Evolutionary conservation across 2,888 invertebrate genomes (phyloP).

Genomic region (Amiota minor): DNA sequence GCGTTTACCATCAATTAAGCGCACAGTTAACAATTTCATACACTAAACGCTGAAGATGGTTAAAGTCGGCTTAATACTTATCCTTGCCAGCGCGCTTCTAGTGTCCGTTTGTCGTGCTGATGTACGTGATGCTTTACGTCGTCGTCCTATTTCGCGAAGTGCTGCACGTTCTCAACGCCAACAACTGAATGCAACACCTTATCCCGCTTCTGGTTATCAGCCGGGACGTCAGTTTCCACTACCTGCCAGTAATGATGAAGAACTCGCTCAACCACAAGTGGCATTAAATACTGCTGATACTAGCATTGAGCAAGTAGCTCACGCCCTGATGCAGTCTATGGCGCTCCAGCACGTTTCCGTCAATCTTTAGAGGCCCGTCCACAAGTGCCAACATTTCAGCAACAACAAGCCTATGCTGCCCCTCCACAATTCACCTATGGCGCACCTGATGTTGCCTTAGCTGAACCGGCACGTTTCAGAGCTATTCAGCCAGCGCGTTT

Average conservation of each 20-base stretch:
- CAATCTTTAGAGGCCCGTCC: neutral
- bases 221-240: slow-evolving; percentile 55
- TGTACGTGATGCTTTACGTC: slow-evolving; percentile 34
- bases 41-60: slow-evolving; percentile 2
- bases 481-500: slow-evolving; percentile 47
- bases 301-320: slow-evolving; percentile 40
- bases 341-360: slow-evolving; percentile 43
- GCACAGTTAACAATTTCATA: slow-evolving; percentile 29
- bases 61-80: neutral
- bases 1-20: neutral
- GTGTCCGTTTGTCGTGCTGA: slow-evolving; percentile 35
- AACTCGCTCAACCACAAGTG: slow-evolving; percentile 27
- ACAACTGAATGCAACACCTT: slow-evolving; percentile 46
- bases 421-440: slow-evolving; percentile 45
- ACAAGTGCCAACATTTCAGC: slow-evolving; percentile 18
- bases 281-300: neutral
- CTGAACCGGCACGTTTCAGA: slow-evolving; percentile 36
- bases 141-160: slow-evolving; percentile 11
- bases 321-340: slow-evolving; percentile 47
- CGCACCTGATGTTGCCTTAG: slow-evolving; percentile 34
- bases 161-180: slow-evolving; percentile 50
- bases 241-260: slow-evolving; percentile 34
- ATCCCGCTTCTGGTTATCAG: slow-evolving; percentile 60
- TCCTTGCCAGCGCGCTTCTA: slow-evolving; percentile 36
- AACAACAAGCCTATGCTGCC: slow-evolving; percentile 29